Evolutionary conservation across 2,113 vertebrate genomes (phyloP), one percentile per base, ranked within the genome.

Genomic region (Leucoraja erinaceus): DNA sequence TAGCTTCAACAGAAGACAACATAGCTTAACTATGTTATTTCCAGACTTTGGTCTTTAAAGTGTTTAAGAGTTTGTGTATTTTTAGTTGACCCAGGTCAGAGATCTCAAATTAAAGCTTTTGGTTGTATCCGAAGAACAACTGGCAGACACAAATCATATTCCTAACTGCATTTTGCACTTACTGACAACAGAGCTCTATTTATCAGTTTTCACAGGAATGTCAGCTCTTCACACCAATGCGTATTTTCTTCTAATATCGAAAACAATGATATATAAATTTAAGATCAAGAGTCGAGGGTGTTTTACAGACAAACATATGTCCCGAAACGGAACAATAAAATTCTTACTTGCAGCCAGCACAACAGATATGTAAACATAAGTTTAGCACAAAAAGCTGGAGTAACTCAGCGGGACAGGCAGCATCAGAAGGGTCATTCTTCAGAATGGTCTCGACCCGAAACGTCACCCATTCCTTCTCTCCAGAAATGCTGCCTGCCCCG

Each of bases 81-180:
- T 84, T 59, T 84, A 56, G 81, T 59, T 84, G 81, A 59, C 54
- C 47, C 59, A 56, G 81, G 47, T 56, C 81, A 56, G 81, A 28
- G 18, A 56, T 84, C 81, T 84, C 47, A 84, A 84, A 59, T 84
- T 84, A 59, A 84, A 31, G n/a, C n/a, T 77, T 33, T 72, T 77
- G 31, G 11, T 77, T 33, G 31, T 77, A 10, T 14, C 75, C 28
- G 25, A n/a, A n/a, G 81, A 61, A 61, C 81, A 84, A 84, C 22
- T 61, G 56, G 81, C 56, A 84, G 25, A 11, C 56, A 61, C 81
- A 84, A 84, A 84, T 84, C 28, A 59, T 59, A 84, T 10, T 11
- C 54, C 81, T n/a, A n/a, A 84, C 25, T 61, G 28, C 25, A n/a
- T 22, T 22, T 6, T 28, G 79, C 54, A 56, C 47, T 22, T 47